Evolutionary conservation across 1,140 invertebrate genomes (phyloP), one percentile per base, ranked within the genome.

Genomic region (Drosophila funebris): DNA sequence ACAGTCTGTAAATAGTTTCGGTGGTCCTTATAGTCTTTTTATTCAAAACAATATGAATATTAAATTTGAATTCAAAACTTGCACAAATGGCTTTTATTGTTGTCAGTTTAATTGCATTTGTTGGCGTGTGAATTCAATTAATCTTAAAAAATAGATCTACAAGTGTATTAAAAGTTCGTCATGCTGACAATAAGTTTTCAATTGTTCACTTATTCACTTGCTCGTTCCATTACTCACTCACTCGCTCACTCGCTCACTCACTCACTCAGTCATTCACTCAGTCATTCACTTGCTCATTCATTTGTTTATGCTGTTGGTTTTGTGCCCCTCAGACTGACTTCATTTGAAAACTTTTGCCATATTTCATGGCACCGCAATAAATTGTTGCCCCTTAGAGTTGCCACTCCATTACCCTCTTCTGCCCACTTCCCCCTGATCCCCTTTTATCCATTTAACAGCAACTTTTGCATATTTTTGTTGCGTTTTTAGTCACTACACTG

Each of bases 341-440:
- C 63, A 75, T 85, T 85, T 80, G 63, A 69, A 85, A 85, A 85
- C 74, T 85, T 85, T 85, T 46, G 70, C 71, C 74, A 85, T 85
- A 85, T 85, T 85, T 85, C 70, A 85, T 24, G 60, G 54, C 60
- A 57, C 46, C 77, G 66, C 74, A 85, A 85, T 85, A 85, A 85
- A 85, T 85, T 85, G 76, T 75, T 78, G 53, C 48, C 56, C 37
- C 66, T 18, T 44, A 20, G 24, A 36, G 50, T 29, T 48, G 18
- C 22, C 14, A 33, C 62, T 22, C 22, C 4, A n/a, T 37, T 11
- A 7, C 5, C 8, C 2, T 2, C 27, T 9, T 2, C 9, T 16
- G 13, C 14, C 44, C 39, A 1, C 43, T 31, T 1, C 14, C 22
- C 53, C n/a, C 3, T 9, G 9, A 14, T 7, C 27, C 3, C 9